A percentile compares a stretch with the other conserved stretches of the same genome.
Conservation (phyloP, 2,797 vertebrate genomes). For the Peromyscus attwateri region DNA sequence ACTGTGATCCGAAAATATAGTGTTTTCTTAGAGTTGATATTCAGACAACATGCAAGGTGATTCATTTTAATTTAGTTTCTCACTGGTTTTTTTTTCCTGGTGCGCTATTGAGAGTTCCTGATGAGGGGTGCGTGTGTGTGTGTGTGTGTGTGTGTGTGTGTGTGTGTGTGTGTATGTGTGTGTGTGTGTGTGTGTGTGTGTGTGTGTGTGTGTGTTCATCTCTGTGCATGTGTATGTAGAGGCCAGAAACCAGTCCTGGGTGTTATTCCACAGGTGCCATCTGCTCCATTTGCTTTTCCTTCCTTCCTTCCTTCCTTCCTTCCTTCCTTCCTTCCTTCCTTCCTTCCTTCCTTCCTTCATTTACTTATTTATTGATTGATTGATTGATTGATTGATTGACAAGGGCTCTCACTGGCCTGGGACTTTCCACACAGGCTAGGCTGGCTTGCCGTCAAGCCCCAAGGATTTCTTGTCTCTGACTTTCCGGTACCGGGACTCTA, state of each 20-base stretch:
- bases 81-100: neutral
- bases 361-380: no score
- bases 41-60: neutral
- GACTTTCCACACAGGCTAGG: neutral
- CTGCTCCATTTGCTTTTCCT: neutral
- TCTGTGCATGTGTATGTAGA: neutral
- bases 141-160: neutral
- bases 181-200: neutral
- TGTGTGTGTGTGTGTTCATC: neutral
- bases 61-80: neutral
- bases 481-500: neutral
- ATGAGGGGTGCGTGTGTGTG: neutral
- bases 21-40: neutral
- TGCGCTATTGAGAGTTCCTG: neutral
- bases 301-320: no score
- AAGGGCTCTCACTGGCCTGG: neutral
- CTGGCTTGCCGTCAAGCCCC: neutral
- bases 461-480: neutral
- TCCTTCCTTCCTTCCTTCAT: accelerated
- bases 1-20: neutral
- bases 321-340: neutral
- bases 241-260: neutral
- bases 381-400: no score
- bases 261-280: neutral
- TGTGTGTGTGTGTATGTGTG: neutral